phyloP scores from a whole-genome alignment of 2,888 invertebrate species.

The Conus canariensis region DNA sequence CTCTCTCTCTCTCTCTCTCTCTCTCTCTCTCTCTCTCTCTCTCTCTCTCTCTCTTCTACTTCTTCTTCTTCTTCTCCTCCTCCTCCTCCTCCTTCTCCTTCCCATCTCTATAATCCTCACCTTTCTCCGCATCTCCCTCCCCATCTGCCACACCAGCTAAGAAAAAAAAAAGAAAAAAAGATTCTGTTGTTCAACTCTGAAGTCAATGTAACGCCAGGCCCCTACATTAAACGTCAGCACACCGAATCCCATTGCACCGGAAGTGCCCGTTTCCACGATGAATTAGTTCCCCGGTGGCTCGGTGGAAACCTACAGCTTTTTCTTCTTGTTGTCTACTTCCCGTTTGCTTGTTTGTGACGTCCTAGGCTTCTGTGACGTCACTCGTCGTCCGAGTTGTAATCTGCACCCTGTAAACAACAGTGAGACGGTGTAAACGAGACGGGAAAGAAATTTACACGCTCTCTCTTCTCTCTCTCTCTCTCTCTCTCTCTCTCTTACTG shows the following conservation, averaged over 20 bases:
- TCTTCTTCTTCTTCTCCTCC: not conserved
- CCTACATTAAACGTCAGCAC: too few species aligned
- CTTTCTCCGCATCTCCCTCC: not conserved
- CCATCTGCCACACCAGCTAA: too few species aligned
- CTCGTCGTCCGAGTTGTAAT: constrained; percentile 19
- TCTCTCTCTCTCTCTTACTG: too few species aligned
- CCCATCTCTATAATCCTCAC: not conserved
- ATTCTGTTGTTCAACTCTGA: too few species aligned
- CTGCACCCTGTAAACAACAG: not conserved
- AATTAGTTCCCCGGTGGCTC: too few species aligned
- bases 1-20: not conserved
- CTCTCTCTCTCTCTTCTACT: not conserved
- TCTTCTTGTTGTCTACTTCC: not conserved
- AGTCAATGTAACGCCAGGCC: too few species aligned
- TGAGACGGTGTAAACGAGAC: not conserved
- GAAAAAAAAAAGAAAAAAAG: too few species aligned
- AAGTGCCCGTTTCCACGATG: too few species aligned
- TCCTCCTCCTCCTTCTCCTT: not conserved
- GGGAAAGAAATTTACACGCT: not conserved
- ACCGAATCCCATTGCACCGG: too few species aligned
- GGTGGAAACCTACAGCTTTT: not conserved
- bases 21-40: not conserved
- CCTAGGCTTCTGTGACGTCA: not conserved
- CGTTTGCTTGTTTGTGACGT: not conserved
- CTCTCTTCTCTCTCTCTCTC: too few species aligned